phyloP scores from a whole-genome alignment of 2,113 vertebrate genomes.

The Anas platyrhynchos region DNA sequence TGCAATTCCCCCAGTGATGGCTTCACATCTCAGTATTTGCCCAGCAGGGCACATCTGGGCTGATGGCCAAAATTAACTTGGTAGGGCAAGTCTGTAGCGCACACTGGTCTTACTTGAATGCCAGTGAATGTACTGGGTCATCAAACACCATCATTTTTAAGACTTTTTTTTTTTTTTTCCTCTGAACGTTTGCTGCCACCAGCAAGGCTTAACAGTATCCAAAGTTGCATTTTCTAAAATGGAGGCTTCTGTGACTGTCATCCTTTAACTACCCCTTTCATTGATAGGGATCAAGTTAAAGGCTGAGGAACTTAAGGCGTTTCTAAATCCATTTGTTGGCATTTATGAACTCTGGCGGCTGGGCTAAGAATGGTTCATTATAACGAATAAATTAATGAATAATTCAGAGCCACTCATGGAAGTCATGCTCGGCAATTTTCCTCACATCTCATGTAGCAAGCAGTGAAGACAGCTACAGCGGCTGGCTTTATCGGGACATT shows the following conservation, averaged over 20 bases:
- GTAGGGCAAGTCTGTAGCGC: background rate
- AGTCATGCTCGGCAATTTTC: conserved; percentile 1
- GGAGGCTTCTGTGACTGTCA: background rate
- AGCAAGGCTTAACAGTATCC: background rate
- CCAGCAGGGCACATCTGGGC: background rate
- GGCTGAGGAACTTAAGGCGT: background rate
- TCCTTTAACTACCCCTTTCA: background rate
- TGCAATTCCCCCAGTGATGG: background rate
- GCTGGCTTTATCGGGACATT: conserved; percentile 12
- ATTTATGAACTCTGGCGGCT: background rate
- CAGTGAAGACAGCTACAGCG: conserved; percentile 29
- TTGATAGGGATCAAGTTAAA: background rate
- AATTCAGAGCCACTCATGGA: conserved; percentile 18
- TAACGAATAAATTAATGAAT: conserved; percentile 38
- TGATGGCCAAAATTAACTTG: background rate
- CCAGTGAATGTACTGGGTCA: background rate
- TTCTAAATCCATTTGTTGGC: background rate
- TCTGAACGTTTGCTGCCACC: background rate
- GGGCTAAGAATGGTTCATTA: background rate
- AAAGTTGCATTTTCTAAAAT: background rate
- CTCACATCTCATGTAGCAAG: background rate
- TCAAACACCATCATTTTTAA: background rate
- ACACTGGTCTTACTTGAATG: background rate
- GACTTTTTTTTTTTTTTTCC: background rate
- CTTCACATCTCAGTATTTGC: background rate